Conservation (phyloP, 2,113 vertebrate genomes). For the Caracal caracal region DNA sequence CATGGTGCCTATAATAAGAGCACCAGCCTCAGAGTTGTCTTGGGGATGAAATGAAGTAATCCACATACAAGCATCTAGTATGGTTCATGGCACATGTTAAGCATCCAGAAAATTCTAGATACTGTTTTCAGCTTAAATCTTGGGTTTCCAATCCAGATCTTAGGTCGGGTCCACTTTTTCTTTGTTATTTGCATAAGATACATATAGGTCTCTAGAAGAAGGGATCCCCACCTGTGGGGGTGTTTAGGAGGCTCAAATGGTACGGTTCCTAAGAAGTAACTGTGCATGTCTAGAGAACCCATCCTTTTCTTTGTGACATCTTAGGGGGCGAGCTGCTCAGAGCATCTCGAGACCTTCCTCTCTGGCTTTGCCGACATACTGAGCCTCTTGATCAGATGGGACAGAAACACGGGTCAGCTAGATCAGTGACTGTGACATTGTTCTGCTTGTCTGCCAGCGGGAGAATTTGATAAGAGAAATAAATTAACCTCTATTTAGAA, state of each 20-base stretch:
- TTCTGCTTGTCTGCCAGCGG: slow-evolving; percentile 59
- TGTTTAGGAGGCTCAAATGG: not conserved
- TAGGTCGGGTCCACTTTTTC: not conserved
- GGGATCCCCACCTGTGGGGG: not conserved
- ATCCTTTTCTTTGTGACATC: not conserved
- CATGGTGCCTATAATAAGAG: not conserved
- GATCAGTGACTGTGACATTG: slow-evolving; percentile 8
- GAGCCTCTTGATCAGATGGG: slow-evolving; percentile 8
- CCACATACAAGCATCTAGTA: too few species aligned
- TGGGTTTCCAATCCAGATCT: not conserved
- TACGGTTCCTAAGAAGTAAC: not conserved
- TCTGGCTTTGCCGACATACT: not conserved
- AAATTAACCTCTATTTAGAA: slow-evolving; percentile 60
- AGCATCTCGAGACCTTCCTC: not conserved
- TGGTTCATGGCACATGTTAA: not conserved
- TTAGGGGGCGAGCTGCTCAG: not conserved
- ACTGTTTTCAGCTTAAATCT: not conserved
- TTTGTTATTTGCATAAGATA: not conserved
- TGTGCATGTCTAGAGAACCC: accelerated
- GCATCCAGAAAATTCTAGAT: not conserved
- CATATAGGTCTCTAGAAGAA: not conserved
- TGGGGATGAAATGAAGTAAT: not conserved
- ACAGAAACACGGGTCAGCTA: not conserved
- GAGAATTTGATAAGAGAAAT: slow-evolving; percentile 59
- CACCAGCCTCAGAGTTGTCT: not conserved